phyloP scores from a whole-genome alignment of 2,113 vertebrate genomes.

The Galemys pyrenaicus region DNA sequence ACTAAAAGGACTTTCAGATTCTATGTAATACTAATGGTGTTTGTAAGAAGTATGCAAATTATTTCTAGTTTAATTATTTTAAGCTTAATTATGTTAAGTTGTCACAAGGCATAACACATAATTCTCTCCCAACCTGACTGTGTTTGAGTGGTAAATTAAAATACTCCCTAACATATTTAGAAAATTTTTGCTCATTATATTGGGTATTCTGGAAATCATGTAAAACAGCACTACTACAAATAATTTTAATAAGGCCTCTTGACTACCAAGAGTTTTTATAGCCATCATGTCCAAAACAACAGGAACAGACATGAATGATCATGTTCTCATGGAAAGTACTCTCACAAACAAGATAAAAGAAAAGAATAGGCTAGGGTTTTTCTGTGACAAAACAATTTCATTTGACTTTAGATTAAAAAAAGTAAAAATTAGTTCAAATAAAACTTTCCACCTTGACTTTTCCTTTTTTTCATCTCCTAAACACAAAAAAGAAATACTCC shows the following conservation, averaged over 20 bases:
- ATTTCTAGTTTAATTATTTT: slow-evolving; percentile 34
- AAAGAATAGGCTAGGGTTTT: not conserved
- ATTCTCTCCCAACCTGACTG: not conserved
- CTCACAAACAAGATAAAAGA: not conserved
- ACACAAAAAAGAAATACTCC: not conserved
- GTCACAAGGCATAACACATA: not conserved
- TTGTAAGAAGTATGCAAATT: not conserved
- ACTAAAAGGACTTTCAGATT: not conserved
- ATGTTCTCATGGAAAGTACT: not conserved
- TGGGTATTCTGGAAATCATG: not conserved
- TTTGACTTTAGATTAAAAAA: not conserved
- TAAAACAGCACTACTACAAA: not conserved
- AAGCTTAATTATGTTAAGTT: not conserved
- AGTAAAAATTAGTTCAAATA: not conserved
- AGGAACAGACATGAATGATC: not conserved
- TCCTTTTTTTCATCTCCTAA: slow-evolving; percentile 6
- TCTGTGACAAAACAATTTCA: not conserved
- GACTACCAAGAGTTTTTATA: not conserved
- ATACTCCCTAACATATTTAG: not conserved
- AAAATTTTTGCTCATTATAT: not conserved
- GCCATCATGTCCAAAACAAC: not conserved
- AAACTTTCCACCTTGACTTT: not conserved
- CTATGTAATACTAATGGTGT: not conserved
- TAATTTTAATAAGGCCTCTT: not conserved
- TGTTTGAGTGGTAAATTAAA: not conserved